Evolutionary conservation across 2,797 vertebrate species (phyloP), one percentile per base, ranked within the genome.

Genomic region (Vespertilio murinus): DNA sequence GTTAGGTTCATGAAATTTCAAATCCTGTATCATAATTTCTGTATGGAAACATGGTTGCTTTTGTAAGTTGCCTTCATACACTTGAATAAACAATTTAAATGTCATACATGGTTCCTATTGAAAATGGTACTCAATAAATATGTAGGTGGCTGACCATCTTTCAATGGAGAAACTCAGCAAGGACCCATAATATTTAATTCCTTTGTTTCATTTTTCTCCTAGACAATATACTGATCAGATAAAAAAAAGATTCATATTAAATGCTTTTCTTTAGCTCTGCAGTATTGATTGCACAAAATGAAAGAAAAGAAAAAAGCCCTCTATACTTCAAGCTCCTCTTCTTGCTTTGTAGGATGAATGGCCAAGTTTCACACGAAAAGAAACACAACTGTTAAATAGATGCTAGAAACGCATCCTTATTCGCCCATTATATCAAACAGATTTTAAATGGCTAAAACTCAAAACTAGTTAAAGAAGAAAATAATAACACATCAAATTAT

Each of bases 401-500:
- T 42, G 17, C 47, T 64, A 74, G 11, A 35, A 2, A 67, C 38
- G 40, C 59, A 2, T 78, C 71, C n/a, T 74, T 88, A 79, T 54
- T 59, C 54, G 30, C 61, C 70, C 22, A 89, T 86, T 80, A 65
- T 47, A 77, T 54, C 54, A 69, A 83, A 81, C n/a, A 78, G 38
- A 88, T 91, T 96, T 88, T 35, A 67, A 93, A 83, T 86, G 79
- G 23, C 30, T 88, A 18, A 64, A 88, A 49, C 61, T 86, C 40
- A 81, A 87, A 90, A 61, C 30, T 54, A 87, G 28, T 18, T 93
- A 30, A 47, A 92, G 54, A 78, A 54, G 23, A 92, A 92, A 94
- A 74, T 81, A 64, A 86, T n/a, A 88, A 67, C 23, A 94, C 23
- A 89, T 86, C 18, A 88, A 79, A 93, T 93, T 67, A 85, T 74